phyloP scores from a whole-genome alignment of 2,113 vertebrate genomes.

The Sialia sialis region DNA sequence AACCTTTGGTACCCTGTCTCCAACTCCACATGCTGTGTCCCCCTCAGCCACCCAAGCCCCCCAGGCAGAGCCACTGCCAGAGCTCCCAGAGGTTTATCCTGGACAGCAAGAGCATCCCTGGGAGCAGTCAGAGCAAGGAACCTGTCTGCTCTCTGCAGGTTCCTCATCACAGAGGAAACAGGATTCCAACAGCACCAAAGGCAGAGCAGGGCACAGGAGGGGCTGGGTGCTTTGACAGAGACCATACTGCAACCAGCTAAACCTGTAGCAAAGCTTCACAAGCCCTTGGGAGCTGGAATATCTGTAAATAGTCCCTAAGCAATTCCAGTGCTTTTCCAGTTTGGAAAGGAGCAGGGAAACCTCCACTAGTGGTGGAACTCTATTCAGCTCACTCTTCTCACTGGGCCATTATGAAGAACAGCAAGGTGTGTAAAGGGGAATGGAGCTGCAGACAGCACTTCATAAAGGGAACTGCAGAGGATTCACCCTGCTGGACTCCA shows the following conservation, averaged over 20 bases:
- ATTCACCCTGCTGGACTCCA: background rate
- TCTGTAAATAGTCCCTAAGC: background rate
- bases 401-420: background rate
- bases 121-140: background rate
- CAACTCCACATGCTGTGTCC: fast-evolving
- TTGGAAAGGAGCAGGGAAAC: background rate
- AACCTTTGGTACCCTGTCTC: background rate
- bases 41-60: fast-evolving
- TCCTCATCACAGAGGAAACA: background rate
- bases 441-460: background rate
- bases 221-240: background rate
- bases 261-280: background rate
- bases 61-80: background rate
- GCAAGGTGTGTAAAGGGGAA: background rate
- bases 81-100: background rate
- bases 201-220: background rate
- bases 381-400: fast-evolving
- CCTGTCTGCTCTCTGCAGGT: background rate
- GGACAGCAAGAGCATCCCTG: background rate
- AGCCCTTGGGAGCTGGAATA: background rate
- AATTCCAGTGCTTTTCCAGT: background rate
- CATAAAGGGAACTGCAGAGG: background rate
- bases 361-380: background rate
- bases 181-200: background rate
- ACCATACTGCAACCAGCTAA: background rate